Conservation (phyloP, 2,797 vertebrate species). For the Diplodus sargus region DNA sequence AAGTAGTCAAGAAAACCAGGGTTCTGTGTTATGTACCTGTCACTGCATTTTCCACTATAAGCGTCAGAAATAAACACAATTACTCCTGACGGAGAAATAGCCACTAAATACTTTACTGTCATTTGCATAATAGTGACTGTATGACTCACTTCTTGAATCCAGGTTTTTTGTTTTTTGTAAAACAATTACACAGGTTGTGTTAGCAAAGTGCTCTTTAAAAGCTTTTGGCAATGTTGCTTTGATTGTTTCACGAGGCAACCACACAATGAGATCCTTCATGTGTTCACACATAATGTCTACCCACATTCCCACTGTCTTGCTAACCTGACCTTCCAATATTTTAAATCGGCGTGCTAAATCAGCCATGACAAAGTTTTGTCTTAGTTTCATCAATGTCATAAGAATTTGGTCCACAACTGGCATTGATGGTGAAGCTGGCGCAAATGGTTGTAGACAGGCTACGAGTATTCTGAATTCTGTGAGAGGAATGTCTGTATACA, state of each 20-base stretch:
- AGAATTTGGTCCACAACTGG: neutral
- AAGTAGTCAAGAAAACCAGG: too few species aligned
- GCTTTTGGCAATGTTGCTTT: neutral
- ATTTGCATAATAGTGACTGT: neutral
- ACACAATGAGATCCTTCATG: neutral
- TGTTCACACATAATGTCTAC: neutral
- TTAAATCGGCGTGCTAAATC: neutral
- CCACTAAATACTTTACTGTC: neutral
- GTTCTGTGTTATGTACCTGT: too few species aligned
- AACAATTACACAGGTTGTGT: neutral
- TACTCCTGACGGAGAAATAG: neutral
- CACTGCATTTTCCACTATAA: neutral
- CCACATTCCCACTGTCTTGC: neutral
- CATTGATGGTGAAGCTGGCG: neutral
- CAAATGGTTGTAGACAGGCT: neutral
- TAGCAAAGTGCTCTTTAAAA: neutral
- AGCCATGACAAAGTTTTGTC: neutral
- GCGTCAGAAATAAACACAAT: constrained; percentile 3
- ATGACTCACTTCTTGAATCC: neutral
- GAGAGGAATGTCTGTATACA: neutral
- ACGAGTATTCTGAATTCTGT: neutral
- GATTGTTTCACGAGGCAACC: neutral
- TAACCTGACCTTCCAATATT: neutral
- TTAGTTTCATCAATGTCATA: neutral
- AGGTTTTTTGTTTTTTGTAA: neutral